A percentile compares a stretch with the other conserved stretches of the same genome.
These are phyloP conservation scores for Drosophila bocki DNA, from an alignment of 1,140 invertebrate genomes.

Conservation along the genomic window DNA sequence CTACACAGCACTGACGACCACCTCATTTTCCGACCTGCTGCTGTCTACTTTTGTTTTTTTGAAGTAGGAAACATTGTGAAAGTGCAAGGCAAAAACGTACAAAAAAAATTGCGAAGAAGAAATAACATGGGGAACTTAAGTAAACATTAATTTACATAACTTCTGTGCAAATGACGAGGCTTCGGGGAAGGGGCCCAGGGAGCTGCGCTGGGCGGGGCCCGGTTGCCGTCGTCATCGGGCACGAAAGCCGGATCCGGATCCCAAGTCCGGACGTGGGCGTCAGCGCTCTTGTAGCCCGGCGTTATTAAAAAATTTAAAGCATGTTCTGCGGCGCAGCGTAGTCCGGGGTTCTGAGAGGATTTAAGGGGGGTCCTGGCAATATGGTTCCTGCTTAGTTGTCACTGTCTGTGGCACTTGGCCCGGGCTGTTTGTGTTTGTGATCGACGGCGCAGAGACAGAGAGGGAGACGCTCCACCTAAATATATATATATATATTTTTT, in stretches of 20 bases:
- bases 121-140: slow-evolving; percentile 85
- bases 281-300: slow-evolving; percentile 78
- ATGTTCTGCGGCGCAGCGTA: slow-evolving; percentile 77
- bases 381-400: slow-evolving; percentile 74
- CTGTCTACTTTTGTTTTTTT: slow-evolving; percentile 80
- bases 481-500: slow-evolving; percentile 24
- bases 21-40: slow-evolving; percentile 6
- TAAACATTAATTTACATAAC: slow-evolving; percentile 85
- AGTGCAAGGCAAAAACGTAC: slow-evolving; percentile 59
- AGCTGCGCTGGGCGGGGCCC: slow-evolving; percentile 11
- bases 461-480: slow-evolving; percentile 8
- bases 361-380: slow-evolving; percentile 43
- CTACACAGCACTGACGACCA: not conserved
- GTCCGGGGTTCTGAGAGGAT: not conserved
- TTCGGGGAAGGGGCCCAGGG: slow-evolving; percentile 11
- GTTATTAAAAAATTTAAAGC: slow-evolving; percentile 85
- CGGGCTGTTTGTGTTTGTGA: slow-evolving; percentile 70
- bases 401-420: slow-evolving; percentile 54
- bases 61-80: slow-evolving; percentile 79
- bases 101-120: slow-evolving; percentile 57
- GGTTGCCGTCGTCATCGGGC: slow-evolving; percentile 45
- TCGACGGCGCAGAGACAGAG: slow-evolving; percentile 58
- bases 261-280: slow-evolving; percentile 74
- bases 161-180: slow-evolving; percentile 81
- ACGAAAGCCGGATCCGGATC: slow-evolving; percentile 75